Conservation (phyloP, 2,113 vertebrate species). For the Alethe castanea region DNA sequence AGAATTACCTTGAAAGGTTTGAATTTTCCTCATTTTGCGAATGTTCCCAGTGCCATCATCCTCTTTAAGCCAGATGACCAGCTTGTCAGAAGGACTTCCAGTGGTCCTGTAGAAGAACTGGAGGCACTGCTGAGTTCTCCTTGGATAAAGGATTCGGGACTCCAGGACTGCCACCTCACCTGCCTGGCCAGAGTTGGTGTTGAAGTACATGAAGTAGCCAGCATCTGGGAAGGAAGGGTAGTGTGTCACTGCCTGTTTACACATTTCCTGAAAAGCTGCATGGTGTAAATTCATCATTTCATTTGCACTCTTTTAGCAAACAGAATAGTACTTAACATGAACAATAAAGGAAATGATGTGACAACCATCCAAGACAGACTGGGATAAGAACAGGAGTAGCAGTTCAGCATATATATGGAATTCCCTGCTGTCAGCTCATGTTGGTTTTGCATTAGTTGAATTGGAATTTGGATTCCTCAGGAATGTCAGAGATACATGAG, state of each 20-base stretch:
- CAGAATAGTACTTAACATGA: not conserved
- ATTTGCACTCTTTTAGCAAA: not conserved
- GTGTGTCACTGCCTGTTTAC: not conserved
- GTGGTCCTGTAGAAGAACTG: conserved; percentile 93
- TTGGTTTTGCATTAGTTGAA: not conserved
- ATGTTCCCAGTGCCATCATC: conserved; percentile 84
- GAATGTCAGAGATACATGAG: not conserved
- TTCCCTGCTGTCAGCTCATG: not conserved
- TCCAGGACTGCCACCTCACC: conserved; percentile 82
- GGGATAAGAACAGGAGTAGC: not conserved
- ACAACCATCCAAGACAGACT: not conserved
- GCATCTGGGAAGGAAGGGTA: conserved; percentile 66
- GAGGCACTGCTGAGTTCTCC: conserved; percentile 84
- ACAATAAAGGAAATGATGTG: not conserved
- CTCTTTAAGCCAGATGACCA: conserved; percentile 82
- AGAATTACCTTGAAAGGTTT: conserved; percentile 80
- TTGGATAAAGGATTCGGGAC: conserved; percentile 88
- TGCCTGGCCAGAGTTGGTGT: conserved; percentile 68
- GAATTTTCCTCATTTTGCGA: conserved; percentile 78
- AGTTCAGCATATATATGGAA: not conserved
- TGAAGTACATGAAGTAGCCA: conserved; percentile 85
- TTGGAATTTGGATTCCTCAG: not conserved
- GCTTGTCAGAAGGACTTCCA: conserved; percentile 77
- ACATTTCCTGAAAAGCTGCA: not conserved
- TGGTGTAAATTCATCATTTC: not conserved